These are phyloP conservation scores for Nineta flava DNA, from an alignment of 2,888 invertebrate genomes.

Conservation along the genomic window DNA sequence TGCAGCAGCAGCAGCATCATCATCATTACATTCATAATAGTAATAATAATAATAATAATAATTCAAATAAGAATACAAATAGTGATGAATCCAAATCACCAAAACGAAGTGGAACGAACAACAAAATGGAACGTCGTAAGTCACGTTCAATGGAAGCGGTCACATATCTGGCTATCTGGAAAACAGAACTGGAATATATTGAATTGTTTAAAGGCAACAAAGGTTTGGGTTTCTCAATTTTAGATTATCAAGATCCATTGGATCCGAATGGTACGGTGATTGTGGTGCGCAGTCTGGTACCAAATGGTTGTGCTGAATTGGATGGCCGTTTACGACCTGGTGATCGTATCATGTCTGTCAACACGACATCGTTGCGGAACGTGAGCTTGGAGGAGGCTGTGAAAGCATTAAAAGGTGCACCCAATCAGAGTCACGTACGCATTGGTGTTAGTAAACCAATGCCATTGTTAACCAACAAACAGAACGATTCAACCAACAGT, in stretches of 20 bases:
- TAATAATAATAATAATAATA: background rate
- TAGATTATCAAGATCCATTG: conserved; percentile 95
- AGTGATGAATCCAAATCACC: background rate
- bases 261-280: conserved; percentile 92
- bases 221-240: conserved; percentile 94
- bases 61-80: background rate
- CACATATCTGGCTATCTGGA: conserved; percentile 94
- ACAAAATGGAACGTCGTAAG: conserved; percentile 44
- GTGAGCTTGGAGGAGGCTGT: conserved; percentile 91
- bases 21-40: background rate
- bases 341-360: conserved; percentile 83
- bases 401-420: conserved; percentile 86
- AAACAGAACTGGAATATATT: conserved; percentile 80
- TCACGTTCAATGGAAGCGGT: conserved; percentile 92
- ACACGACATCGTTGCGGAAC: conserved; percentile 78
- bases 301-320: conserved; percentile 93
- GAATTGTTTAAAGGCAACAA: conserved; percentile 86
- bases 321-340: conserved; percentile 92
- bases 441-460: conserved; percentile 85
- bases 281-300: conserved; percentile 91
- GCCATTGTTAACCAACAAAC: conserved; percentile 29
- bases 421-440: conserved; percentile 72
- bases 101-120: background rate
- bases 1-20: background rate
- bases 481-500: background rate